phyloP scores from a whole-genome alignment of 2,888 invertebrate genomes.

The Galerucella pusilla region DNA sequence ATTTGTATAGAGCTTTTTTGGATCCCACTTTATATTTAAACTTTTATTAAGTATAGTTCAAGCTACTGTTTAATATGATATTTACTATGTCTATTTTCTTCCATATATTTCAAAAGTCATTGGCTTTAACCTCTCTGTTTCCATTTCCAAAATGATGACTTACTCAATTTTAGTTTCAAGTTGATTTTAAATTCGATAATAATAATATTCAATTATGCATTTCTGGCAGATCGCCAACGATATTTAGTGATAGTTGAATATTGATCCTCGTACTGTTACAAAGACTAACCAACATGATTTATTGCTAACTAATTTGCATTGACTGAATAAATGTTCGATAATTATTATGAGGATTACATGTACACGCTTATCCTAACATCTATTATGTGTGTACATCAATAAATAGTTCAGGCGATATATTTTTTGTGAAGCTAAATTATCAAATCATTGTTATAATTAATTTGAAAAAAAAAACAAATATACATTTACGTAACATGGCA shows the following conservation, averaged over 20 bases:
- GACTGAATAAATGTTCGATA: not conserved
- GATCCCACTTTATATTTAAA: no score
- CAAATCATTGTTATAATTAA: no score
- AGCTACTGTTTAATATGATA: no score
- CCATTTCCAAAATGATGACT: no score
- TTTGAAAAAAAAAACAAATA: no score
- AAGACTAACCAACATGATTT: not conserved
- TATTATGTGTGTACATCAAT: not conserved
- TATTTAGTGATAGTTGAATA: not conserved
- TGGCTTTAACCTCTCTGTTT: no score
- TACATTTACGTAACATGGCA: no score
- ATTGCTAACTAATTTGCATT: not conserved
- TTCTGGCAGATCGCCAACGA: not conserved
- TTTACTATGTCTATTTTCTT: no score
- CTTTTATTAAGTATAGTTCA: no score
- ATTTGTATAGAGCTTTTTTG: no score
- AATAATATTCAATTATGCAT: not conserved
- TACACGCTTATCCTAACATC: not conserved
- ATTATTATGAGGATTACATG: not conserved
- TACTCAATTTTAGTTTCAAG: not conserved
- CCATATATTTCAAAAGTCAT: no score
- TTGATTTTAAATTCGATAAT: not conserved
- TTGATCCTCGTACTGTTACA: not conserved
- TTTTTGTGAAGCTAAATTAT: no score
- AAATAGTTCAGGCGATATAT: not conserved